phyloP scores from a whole-genome alignment of 2,888 invertebrate species.

The Strigamia transsilvanica region DNA sequence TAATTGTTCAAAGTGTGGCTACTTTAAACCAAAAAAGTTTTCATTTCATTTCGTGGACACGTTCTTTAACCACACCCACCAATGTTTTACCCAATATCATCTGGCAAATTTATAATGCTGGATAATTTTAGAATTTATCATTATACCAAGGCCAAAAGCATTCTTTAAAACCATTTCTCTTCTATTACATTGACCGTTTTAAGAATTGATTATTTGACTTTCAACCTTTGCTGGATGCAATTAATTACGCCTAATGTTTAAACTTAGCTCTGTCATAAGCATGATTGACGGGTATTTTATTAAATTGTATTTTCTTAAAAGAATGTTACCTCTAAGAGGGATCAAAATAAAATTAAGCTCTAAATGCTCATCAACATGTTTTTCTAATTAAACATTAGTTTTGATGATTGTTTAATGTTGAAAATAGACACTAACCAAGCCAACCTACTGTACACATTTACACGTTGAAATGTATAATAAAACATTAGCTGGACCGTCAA shows the following conservation, averaged over 20 bases:
- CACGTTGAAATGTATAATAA: too few species aligned
- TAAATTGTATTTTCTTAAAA: conserved; percentile 6
- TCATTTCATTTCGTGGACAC: not conserved
- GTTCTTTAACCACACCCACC: conserved; percentile 19
- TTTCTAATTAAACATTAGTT: not conserved
- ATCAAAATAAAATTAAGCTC: not conserved
- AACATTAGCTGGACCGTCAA: too few species aligned
- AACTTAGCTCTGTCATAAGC: not conserved
- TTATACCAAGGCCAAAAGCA: not conserved
- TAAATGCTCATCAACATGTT: not conserved
- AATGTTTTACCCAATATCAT: not conserved
- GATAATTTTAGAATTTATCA: conserved; percentile 25
- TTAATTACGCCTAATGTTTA: conserved; percentile 32
- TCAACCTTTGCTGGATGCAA: not conserved
- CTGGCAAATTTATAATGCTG: not conserved
- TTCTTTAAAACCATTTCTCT: not conserved
- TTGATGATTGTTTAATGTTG: too few species aligned
- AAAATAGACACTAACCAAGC: too few species aligned
- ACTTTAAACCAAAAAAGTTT: not conserved
- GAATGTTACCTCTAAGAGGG: not conserved
- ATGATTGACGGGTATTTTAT: not conserved
- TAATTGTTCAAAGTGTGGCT: not conserved
- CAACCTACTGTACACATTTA: too few species aligned
- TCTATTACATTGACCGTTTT: not conserved
- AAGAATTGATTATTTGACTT: not conserved